Evolutionary conservation across 2,797 vertebrate genomes (phyloP), one percentile per base, ranked within the genome.

Genomic region (Chaenodraco wilsoni): DNA sequence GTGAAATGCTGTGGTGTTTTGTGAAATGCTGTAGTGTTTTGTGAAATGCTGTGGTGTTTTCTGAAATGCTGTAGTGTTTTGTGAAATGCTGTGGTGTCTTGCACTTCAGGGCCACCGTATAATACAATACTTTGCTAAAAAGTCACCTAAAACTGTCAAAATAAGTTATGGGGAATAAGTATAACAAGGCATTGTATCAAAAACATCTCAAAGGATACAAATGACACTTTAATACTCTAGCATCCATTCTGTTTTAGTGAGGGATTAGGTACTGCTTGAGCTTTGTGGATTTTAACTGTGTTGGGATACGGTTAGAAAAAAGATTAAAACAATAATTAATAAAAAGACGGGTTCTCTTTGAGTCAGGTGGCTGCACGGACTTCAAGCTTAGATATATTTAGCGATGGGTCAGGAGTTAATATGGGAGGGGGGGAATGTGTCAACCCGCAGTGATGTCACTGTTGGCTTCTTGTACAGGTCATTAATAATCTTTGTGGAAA

Each of bases 401-500:
- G 55, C 27, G 2, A 15, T 57, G 63, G 56, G 41, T 82, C 73
- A 66, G 49, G 67, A 61, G 40, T 51, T 66, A 62, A 45, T 55
- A 72, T 56, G 37, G 41, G 48, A 57, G 40, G 41, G 12, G n/a
- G 31, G 27, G 52, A 46, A 43, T 45, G 33, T 59, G 52, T 69
- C 60, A 46, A 45, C 55, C 16, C 40, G 60, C 51, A 55, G 65
- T 66, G 57, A 80, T 68, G 62, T 79, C 85, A 81, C 33, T 1
- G 37, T 21, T 23, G 58, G 31, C 69, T 52, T 45, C 11, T 7
- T n/a, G 56, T 19, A 19, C n/a, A 49, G 49, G 73, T 68, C 33
- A 9, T 37, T 37, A 37, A 37, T 37, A 37, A 37, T 37, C 33
- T 37, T 37, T 37, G 33, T 7, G 33, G 33, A 37, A 37, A 37